Conservation (phyloP, 1,140 invertebrate genomes). For the Drosophila ambigua region DNA sequence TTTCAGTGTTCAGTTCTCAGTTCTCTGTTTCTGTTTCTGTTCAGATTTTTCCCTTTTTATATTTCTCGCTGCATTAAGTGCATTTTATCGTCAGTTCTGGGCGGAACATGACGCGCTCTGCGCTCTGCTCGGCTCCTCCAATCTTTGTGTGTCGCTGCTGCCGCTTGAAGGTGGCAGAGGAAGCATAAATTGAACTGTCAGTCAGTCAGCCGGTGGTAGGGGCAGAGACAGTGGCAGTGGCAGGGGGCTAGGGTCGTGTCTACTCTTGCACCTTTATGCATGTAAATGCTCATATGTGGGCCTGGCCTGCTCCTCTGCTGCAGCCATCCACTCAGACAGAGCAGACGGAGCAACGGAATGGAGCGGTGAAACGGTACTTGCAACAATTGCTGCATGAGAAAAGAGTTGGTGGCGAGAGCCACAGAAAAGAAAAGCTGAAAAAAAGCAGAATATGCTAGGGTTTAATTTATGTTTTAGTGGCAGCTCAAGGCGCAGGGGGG, state of each 20-base stretch:
- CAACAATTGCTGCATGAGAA: constrained; percentile 78
- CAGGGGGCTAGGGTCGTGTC: background rate
- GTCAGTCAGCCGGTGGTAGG: background rate
- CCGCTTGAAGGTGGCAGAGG: constrained; percentile 63
- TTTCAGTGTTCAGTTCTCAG: constrained; percentile 11
- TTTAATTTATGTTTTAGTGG: constrained; percentile 64
- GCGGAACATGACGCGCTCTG: constrained; percentile 63
- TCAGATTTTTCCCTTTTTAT: constrained; percentile 11
- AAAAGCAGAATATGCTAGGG: constrained; percentile 47
- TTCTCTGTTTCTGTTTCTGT: constrained; percentile 11
- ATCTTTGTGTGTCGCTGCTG: constrained; percentile 77
- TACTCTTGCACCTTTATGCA: constrained; percentile 23
- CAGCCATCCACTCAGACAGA: constrained; percentile 13
- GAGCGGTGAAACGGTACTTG: constrained; percentile 63
- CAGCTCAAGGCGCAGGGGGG: constrained; percentile 42
- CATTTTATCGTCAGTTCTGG: constrained; percentile 72
- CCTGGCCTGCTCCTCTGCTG: background rate
- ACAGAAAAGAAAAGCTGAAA: constrained; percentile 43
- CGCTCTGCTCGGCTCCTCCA: constrained; percentile 37
- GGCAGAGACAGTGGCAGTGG: too few species aligned
- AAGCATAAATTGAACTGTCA: constrained; percentile 82
- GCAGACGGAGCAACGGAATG: constrained; percentile 38
- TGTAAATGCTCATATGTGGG: constrained; percentile 54
- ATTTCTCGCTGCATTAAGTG: constrained; percentile 68
- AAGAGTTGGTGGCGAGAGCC: constrained; percentile 59